Evolutionary conservation across 1,140 invertebrate genomes (phyloP), one percentile per base, ranked within the genome.

Genomic region (Brachionus calyciflorus): DNA sequence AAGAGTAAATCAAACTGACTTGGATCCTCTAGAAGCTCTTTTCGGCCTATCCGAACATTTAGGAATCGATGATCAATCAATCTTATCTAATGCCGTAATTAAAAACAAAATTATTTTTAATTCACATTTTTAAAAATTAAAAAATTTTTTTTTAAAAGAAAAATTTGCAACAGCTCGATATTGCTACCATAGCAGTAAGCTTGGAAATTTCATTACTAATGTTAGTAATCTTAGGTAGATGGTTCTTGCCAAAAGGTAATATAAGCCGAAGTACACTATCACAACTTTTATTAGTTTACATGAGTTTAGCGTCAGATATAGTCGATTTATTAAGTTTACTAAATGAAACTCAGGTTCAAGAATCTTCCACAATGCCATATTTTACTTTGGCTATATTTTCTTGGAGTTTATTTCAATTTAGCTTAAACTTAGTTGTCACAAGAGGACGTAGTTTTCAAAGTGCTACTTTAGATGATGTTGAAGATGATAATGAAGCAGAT

Each of bases 241-340:
- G 76, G 76, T 77, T 77, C 40, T 68, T 77, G 26, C 76, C 76
- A 37, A 77, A 77, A 63, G 76, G 76, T 14, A 65, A 65, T n/a
- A 77, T 77, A 9, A 77, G 55, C 14, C 40, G 76, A 48, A 48
- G 41, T 48, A 40, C 53, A 2, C 19, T 77, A 21, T 77, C 76
- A 6, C 76, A 77, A 57, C 19, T 77, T n/a, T 53, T 77, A 24
- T 21, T 77, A n/a, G 76, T 77, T n/a, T 77, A 77, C 49, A 48
- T 77, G 24, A 48, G 53, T 21, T 63, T 77, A 19, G 76, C 76
- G 21, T 60, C 76, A 10, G 76, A 77, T 48, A 77, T 77, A 4
- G 49, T 77, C 14, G 76, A 77, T 63, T 65, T 77, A 19, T 48
- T 77, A 19, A 55, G 49, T 17, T 26, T 76, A 17, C 26, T 76